These are phyloP conservation scores for Hirudinaria manillensis DNA, from an alignment of 2,888 invertebrate species.

Conservation along the genomic window DNA sequence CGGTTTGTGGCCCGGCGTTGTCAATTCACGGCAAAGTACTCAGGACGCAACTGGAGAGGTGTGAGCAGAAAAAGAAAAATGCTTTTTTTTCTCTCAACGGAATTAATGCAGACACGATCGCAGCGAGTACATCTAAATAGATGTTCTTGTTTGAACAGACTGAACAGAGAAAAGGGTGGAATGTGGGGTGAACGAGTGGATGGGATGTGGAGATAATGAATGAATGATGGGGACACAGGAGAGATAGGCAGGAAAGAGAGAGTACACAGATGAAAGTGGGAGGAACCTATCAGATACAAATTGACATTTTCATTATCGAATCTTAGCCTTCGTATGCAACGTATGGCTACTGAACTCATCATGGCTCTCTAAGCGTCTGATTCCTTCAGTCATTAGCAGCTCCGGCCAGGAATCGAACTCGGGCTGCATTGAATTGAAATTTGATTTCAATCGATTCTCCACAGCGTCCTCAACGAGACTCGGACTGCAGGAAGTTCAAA, in stretches of 20 bases:
- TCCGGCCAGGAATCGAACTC: too few species aligned
- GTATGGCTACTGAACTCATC: not conserved
- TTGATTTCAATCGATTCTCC: not conserved
- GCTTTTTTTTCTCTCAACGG: too few species aligned
- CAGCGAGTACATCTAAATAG: too few species aligned
- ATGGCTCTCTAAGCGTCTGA: not conserved
- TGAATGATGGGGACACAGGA: constrained; percentile 10
- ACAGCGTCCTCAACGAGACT: not conserved
- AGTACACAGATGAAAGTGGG: constrained; percentile 9
- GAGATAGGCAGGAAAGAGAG: not conserved
- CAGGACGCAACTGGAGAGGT: too few species aligned
- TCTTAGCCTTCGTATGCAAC: not conserved
- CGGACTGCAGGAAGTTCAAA: not conserved
- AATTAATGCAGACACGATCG: too few species aligned
- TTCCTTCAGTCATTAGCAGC: not conserved
- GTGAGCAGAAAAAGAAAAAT: too few species aligned
- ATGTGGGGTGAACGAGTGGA: not conserved
- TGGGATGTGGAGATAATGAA: not conserved
- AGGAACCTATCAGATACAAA: constrained; percentile 19
- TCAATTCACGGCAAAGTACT: not conserved
- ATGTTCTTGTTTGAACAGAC: constrained; percentile 10
- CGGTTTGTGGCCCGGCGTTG: constrained; percentile 9
- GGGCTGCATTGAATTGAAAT: not conserved
- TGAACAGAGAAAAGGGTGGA: not conserved
- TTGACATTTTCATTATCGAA: constrained; percentile 27